Evolutionary conservation across 2,113 vertebrate species (phyloP), one percentile per base, ranked within the genome.

Genomic region (Oreochromis spilurus): DNA sequence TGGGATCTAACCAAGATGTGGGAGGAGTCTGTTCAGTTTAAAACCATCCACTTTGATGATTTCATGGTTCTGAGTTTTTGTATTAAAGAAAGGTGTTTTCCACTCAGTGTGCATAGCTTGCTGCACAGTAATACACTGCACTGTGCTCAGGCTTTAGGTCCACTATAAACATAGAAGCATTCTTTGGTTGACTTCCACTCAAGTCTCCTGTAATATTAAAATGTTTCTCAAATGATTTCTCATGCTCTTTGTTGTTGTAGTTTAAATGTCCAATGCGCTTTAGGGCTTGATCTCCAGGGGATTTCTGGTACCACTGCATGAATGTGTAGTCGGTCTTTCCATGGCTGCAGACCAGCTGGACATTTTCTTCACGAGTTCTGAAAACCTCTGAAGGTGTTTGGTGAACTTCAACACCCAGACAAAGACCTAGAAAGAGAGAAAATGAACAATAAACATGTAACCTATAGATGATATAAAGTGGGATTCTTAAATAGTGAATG

Each of bases 221-320:
- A 19, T 77, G 24, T 31, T 0, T 77, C 43, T 50, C 0, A 77
- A 31, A 48, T 0, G 40, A 72, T 45, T 72, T 0, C 40, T 72
- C 67, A 1, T 72, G 21, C 1, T 26, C 13, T 48, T 29, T 75
- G 4, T 19, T 75, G 67, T 45, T 75, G 40, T 29, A 75, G 14
- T 48, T 7, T 45, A 75, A 48, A 75, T 48, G 67, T 31, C 70
- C 43, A 50, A 29, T 75, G 24, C 5, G 70, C 0, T 29, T 48
- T 0, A 75, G 43, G 0, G 43, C 24, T 0, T 50, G 70, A 0
- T 77, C 38, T 77, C 16, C 24, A 50, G 24, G 24, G 17, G 26
- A 52, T 77, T 77, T 52, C 0, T 52, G 72, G 6, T 77, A 77
- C 45, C 43, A 50, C 24, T 77, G 70, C 70, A 77, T 77, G 24